Evolutionary conservation across 2,888 invertebrate species (phyloP), one percentile per base, ranked within the genome.

Genomic region (Pyrgus malvae): DNA sequence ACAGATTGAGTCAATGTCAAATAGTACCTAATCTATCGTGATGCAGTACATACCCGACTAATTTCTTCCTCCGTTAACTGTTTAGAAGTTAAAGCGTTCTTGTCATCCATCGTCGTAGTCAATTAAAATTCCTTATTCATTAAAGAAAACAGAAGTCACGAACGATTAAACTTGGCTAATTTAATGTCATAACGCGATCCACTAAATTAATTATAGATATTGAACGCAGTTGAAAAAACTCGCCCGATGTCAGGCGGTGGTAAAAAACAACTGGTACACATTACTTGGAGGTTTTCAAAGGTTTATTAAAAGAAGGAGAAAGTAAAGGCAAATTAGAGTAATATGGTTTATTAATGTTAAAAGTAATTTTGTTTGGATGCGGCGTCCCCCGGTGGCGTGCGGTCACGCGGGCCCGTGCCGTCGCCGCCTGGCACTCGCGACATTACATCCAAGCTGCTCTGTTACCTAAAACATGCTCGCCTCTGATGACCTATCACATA

Each of bases 221-320:
- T 49, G 59, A 66, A 68, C 62, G 63, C 60, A 62, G 56, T 61
- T 66, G 71, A 77, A 78, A 78, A 78, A 80, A 79, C 75, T 76
- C 83, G 65, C 72, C 88, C 85, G 83, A 76, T 74, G 72, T 77
- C 78, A 83, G 74, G 68, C 78, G 75, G 76, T 67, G 77, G 80
- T 85, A 89, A 87, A 89, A 88, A 89, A 87, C 81, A 87, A 90
- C 89, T 90, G 89, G 77, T 81, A 78, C 72, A 80, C 78, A 79
- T 80, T 78, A 82, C 83, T 65, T 73, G 69, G 74, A 78, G 76
- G 38, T 82, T 85, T 84, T 80, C 78, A 74, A 76, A 77, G 78
- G 80, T 80, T 87, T 85, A 85, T 88, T 88, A 88, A 87, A 88
- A 84, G 84, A 84, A 86, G 74, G 75, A 79, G 78, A 85, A 84